These are phyloP conservation scores for Frankliniella fusca DNA, from an alignment of 2,888 invertebrate genomes.

Conservation along the genomic window DNA sequence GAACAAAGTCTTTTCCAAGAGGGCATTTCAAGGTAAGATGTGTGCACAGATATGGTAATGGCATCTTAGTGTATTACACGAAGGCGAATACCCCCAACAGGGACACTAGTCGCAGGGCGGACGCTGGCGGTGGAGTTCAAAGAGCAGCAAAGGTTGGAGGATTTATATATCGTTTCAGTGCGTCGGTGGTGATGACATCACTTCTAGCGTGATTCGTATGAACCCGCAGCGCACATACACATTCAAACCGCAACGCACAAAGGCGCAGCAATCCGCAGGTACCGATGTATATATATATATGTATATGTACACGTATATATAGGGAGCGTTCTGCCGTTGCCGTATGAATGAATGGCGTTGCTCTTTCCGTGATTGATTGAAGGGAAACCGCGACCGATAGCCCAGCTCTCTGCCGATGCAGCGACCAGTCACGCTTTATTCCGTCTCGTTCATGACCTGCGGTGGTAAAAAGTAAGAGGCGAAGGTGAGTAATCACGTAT, in stretches of 20 bases:
- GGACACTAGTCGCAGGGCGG: too few species aligned
- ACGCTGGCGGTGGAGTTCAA: too few species aligned
- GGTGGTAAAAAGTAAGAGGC: not conserved
- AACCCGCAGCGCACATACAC: not conserved
- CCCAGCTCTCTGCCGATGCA: too few species aligned
- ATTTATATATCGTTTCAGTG: too few species aligned
- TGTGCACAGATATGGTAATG: constrained; percentile 3
- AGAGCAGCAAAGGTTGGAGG: too few species aligned
- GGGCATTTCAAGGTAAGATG: constrained; percentile 22
- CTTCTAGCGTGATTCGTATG: too few species aligned
- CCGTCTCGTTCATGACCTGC: not conserved
- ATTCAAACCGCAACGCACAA: not conserved
- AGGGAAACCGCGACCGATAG: constrained; percentile 14
- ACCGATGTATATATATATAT: not conserved
- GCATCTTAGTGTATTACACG: not conserved
- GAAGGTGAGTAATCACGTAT: too few species aligned
- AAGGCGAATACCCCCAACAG: not conserved
- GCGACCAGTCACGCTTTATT: too few species aligned
- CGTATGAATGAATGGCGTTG: constrained; percentile 2
- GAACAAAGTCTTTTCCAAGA: too few species aligned
- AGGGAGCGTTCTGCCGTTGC: not conserved
- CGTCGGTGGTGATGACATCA: too few species aligned
- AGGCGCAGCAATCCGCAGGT: too few species aligned
- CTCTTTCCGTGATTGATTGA: constrained; percentile 20
- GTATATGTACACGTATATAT: not conserved